These are phyloP conservation scores for Artibeus lituratus DNA, from an alignment of 2,797 vertebrate species.

Conservation along the genomic window DNA sequence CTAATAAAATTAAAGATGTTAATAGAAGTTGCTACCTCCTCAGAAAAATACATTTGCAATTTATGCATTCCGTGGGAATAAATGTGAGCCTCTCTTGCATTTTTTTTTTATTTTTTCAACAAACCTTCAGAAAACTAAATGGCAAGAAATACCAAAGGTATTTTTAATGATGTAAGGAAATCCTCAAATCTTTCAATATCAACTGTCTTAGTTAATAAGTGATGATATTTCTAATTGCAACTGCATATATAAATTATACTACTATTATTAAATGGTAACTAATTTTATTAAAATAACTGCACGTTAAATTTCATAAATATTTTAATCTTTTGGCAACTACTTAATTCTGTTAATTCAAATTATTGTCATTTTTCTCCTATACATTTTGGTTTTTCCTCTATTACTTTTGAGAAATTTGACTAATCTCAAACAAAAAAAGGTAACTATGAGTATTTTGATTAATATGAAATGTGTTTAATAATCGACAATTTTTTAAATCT, in stretches of 20 bases:
- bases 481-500: slow-evolving; percentile 38
- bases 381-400: background rate
- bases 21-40: background rate
- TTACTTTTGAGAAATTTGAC: slow-evolving; percentile 11
- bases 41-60: background rate
- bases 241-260: background rate
- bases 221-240: background rate
- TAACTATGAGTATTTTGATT: slow-evolving; percentile 32
- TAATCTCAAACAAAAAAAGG: slow-evolving; percentile 43
- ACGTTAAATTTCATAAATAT: background rate
- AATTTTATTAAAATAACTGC: background rate
- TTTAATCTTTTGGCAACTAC: background rate
- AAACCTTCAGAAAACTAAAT: background rate
- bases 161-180: background rate
- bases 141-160: background rate
- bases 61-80: background rate
- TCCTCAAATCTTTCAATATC: background rate
- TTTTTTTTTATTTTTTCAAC: background rate
- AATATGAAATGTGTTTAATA: slow-evolving; percentile 43
- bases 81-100: background rate
- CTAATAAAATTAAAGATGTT: background rate
- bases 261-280: background rate
- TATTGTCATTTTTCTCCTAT: background rate
- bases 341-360: slow-evolving; percentile 18
- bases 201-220: background rate